Conservation (phyloP, 2,113 vertebrate genomes). For the Petrocephalus microphthalmus region DNA sequence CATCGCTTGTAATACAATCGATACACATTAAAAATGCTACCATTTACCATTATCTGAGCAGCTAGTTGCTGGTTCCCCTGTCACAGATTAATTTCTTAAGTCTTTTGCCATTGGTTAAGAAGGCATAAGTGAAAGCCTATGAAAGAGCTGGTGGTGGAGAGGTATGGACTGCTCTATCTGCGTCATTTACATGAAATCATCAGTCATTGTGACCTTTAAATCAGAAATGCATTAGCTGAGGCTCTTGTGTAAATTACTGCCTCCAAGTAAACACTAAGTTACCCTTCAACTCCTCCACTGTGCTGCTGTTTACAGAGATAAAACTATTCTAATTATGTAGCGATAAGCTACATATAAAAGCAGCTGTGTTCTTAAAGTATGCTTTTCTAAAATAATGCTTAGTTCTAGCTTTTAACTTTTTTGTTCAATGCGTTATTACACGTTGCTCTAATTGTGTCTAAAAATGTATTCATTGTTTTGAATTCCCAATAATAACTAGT, state of each 20-base stretch:
- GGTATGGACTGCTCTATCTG: neutral
- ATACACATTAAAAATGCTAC: neutral
- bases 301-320: neutral
- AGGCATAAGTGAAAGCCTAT: neutral
- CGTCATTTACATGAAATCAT: neutral
- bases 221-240: neutral
- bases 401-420: neutral
- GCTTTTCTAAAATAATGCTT: neutral
- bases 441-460: neutral
- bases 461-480: neutral
- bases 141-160: neutral
- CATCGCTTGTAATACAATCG: neutral
- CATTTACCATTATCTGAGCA: neutral
- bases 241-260: neutral
- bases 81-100: neutral
- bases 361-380: neutral
- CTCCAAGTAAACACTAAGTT: neutral
- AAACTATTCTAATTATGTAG: conserved; percentile 1
- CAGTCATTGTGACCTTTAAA: neutral
- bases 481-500: neutral
- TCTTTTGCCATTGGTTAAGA: neutral
- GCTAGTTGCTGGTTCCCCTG: neutral
- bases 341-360: neutral
- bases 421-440: neutral
- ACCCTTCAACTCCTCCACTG: neutral